Conservation (phyloP, 2,888 invertebrate genomes). For the Cataglyphis livida region DNA sequence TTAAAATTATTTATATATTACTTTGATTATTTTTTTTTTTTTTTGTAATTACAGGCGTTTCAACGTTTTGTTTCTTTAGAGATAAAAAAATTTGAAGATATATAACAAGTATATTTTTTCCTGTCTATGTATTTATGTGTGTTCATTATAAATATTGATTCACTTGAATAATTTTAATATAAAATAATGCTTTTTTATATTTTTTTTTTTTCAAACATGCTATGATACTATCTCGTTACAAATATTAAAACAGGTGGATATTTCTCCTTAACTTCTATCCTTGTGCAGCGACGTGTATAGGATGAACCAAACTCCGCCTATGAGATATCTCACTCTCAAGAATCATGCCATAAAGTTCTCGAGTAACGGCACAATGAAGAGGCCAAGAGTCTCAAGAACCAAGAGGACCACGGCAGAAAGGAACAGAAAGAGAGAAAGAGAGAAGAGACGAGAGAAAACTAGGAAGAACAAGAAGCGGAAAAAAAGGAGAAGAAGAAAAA, state of each 20-base stretch:
- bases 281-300: constrained; percentile 1
- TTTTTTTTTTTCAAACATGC: neutral
- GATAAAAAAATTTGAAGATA: neutral
- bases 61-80: neutral
- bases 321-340: constrained; percentile 56
- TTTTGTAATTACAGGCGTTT: neutral
- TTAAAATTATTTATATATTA: neutral
- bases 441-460: constrained; percentile 17
- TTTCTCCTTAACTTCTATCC: constrained; percentile 5
- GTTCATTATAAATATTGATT: neutral
- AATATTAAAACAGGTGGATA: constrained; percentile 11
- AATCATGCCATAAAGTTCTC: constrained; percentile 50
- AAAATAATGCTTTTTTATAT: neutral
- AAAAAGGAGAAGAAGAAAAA: constrained; percentile 8
- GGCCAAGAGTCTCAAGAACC: constrained; percentile 50
- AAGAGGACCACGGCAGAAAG: constrained; percentile 42
- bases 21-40: neutral
- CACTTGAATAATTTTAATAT: neutral
- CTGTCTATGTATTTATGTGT: neutral
- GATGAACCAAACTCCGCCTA: constrained; percentile 58
- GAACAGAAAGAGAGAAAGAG: neutral
- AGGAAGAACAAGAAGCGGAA: constrained; percentile 10
- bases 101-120: neutral
- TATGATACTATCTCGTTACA: constrained; percentile 15
- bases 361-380: constrained; percentile 27